Base-by-base conservation (phyloP, 2,113 vertebrate genomes). In the Chaetodon auriga region DNA sequence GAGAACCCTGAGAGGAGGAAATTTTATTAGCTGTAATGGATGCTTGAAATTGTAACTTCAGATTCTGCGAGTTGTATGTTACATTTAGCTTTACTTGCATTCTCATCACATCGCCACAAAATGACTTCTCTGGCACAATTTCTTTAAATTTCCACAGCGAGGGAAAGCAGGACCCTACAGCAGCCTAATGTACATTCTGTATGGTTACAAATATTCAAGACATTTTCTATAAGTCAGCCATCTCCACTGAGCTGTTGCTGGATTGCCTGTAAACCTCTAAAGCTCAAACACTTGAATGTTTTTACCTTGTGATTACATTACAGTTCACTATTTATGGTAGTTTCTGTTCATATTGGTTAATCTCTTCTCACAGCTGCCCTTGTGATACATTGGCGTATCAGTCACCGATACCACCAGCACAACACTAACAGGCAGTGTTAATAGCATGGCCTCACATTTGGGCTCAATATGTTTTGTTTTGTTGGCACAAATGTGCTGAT, bases 1-100 rank as follows among this genome's bases (percentile, higher is more conserved):
- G 54, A 25, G 68, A 84, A 68, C 54, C 14, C 18, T 55, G 45
- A 68, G 72, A 68, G 25, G 0, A 66, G 23, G 57, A 19, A 45
- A 55, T 65, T 54, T 65, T 74, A 25, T 64, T 41, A 49, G 43
- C 57, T 70, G 66, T 43, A 73, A 74, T 25, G 0, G 57, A 69
- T 38, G 14, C 5, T 51, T 35, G 19, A 41, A 69, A 53, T 76
- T 55, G 11, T 62, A 12, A 55, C 7, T 64, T 49, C 19, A 43
- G 51, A 35, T 30, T 11, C 14, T 15, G 21, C 18, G 62, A 71
- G 49, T 62, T 71, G 51, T 7, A 21, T 51, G 21, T 71, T 62
- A 79, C 14, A 36, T 15, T 55, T 45, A 49, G 48, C 43, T 71
- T 81, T 46, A 63, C 19, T 57, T 58, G 18, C 15, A 30, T 69